phyloP scores from a whole-genome alignment of 92 coral and sea anemone genomes.

The Palythoa caribaeorum region DNA sequence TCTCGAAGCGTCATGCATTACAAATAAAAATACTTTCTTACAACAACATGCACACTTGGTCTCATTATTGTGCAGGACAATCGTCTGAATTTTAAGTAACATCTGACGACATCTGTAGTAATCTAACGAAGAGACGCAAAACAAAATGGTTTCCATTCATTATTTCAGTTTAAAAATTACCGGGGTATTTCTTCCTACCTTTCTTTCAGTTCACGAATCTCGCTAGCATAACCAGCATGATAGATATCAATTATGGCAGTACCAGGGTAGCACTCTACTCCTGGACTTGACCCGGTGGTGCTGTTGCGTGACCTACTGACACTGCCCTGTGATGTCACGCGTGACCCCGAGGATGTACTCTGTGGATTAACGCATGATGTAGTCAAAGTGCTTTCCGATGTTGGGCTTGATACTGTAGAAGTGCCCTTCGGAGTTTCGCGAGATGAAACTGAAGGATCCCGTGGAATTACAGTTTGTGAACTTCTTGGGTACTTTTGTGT shows the following conservation, averaged over 20 bases:
- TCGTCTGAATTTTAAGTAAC: too few relatives aligned
- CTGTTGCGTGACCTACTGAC: not conserved
- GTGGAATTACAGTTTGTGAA: not conserved
- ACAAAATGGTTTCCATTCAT: too few relatives aligned
- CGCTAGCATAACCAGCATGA: conserved; percentile 71
- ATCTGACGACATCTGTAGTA: too few relatives aligned
- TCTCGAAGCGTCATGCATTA: too few relatives aligned
- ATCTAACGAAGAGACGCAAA: too few relatives aligned
- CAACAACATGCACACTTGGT: too few relatives aligned
- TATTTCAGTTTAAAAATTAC: too few relatives aligned
- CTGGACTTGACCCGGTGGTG: not conserved
- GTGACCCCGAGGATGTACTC: not conserved
- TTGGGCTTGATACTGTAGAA: not conserved
- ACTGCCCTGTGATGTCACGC: not conserved
- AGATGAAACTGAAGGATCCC: not conserved
- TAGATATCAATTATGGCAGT: conserved; percentile 71
- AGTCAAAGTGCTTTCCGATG: not conserved
- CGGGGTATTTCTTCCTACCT: not conserved
- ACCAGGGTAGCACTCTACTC: conserved; percentile 64
- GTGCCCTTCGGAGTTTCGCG: not conserved
- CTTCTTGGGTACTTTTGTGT: not conserved
- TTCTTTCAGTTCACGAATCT: conserved; percentile 32
- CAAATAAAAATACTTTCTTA: too few relatives aligned
- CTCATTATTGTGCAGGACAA: too few relatives aligned
- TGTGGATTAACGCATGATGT: not conserved